These are phyloP conservation scores for Nomada lathburiana DNA, from an alignment of 2,888 invertebrate genomes.

Conservation along the genomic window DNA sequence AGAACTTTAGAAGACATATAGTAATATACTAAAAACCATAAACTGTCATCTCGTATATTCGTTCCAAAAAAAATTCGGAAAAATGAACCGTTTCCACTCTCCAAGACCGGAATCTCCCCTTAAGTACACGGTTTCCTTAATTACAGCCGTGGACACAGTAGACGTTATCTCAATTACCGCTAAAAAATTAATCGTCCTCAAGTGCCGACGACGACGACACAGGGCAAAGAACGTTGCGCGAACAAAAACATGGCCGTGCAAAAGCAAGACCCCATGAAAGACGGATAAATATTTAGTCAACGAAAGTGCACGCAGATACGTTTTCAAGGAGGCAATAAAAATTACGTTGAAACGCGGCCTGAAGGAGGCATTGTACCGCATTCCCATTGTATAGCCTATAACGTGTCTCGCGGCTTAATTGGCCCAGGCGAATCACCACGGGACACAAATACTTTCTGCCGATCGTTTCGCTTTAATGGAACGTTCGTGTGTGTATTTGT, in stretches of 20 bases:
- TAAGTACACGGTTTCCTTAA: neutral
- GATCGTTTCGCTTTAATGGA: conserved; percentile 51
- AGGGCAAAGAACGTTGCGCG: conserved; percentile 7
- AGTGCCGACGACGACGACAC: neutral
- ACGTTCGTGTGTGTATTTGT: conserved; percentile 4
- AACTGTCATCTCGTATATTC: no score
- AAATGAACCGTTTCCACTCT: no score
- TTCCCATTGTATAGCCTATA: neutral
- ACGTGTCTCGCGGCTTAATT: conserved; percentile 42
- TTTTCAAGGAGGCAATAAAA: conserved; percentile 37
- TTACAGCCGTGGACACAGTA: neutral
- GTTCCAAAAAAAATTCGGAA: no score
- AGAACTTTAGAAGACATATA: no score
- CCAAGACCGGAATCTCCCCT: no score
- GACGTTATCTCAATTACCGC: conserved; percentile 12
- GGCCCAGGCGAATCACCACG: conserved; percentile 37
- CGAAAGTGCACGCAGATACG: conserved; percentile 4
- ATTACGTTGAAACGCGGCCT: conserved; percentile 27
- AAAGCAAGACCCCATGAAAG: conserved; percentile 6
- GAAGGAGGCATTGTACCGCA: conserved; percentile 22
- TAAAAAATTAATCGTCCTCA: conserved; percentile 10
- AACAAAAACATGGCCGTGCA: conserved; percentile 30
- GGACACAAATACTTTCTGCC: conserved; percentile 31
- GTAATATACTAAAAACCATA: no score
- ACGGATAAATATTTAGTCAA: conserved; percentile 44